Conservation (phyloP, 2,113 vertebrate genomes). For the Erpornis zantholeuca region DNA sequence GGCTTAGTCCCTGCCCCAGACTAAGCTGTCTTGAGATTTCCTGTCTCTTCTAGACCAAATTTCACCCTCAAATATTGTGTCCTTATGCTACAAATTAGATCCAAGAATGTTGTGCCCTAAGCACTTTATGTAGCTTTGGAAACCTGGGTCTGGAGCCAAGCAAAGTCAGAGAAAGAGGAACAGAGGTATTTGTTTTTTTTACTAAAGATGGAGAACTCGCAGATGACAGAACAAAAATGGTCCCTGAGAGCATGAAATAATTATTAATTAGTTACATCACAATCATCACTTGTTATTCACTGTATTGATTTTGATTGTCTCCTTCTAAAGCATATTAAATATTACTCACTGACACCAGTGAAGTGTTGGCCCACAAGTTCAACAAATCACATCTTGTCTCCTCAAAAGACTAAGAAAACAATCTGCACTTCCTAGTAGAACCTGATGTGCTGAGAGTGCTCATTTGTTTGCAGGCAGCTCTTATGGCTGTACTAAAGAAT, state of each 20-base stretch:
- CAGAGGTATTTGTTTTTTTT: neutral
- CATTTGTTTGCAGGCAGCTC: neutral
- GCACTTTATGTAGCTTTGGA: neutral
- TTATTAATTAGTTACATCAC: slow-evolving; percentile 15
- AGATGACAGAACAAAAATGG: neutral
- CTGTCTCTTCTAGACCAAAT: neutral
- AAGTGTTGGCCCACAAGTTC: neutral
- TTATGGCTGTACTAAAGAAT: neutral
- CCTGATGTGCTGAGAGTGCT: neutral
- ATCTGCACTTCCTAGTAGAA: neutral
- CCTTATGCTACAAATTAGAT: neutral
- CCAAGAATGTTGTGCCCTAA: neutral
- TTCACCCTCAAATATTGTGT: neutral
- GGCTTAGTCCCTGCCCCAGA: neutral
- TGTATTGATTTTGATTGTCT: slow-evolving; percentile 20
- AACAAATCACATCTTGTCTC: neutral
- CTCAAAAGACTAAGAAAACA: neutral
- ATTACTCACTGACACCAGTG: neutral
- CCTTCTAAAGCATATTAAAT: neutral
- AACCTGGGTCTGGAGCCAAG: neutral
- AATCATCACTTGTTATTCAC: neutral
- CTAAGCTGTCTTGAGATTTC: neutral
- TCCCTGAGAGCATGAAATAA: slow-evolving; percentile 1
- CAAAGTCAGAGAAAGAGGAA: neutral
- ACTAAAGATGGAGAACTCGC: neutral